These are phyloP conservation scores for Anaspis maculata DNA, from an alignment of 2,888 invertebrate genomes.

Conservation along the genomic window DNA sequence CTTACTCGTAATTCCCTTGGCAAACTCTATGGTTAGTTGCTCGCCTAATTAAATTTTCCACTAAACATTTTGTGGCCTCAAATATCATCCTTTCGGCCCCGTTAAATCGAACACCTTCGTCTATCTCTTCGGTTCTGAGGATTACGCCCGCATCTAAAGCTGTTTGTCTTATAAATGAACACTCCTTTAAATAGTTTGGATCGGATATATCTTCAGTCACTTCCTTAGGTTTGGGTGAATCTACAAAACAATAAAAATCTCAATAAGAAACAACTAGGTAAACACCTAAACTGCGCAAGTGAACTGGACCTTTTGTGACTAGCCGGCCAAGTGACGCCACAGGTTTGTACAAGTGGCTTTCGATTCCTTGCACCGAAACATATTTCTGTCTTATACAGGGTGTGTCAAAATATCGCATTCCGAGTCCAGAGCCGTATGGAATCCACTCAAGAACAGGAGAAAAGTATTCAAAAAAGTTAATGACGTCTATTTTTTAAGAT, in stretches of 20 bases:
- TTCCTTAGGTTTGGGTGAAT: constrained; percentile 6
- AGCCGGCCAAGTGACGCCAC: too few relatives aligned
- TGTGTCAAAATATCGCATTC: too few relatives aligned
- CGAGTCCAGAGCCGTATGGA: too few relatives aligned
- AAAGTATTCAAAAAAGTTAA: too few relatives aligned
- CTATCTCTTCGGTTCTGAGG: constrained; percentile 42
- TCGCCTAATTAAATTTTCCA: constrained; percentile 43
- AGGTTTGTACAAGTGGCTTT: too few relatives aligned
- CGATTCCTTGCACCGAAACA: too few relatives aligned
- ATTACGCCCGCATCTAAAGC: constrained; percentile 42
- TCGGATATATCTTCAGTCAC: constrained; percentile 21
- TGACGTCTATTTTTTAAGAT: too few relatives aligned
- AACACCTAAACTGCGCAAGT: too few relatives aligned
- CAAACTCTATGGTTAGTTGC: constrained; percentile 28
- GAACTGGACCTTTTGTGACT: too few relatives aligned
- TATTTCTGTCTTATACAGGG: too few relatives aligned
- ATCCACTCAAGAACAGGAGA: too few relatives aligned
- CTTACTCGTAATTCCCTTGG: constrained; percentile 15
- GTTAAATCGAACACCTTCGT: constrained; percentile 40
- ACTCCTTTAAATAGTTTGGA: constrained; percentile 28
- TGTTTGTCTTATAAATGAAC: constrained; percentile 41
- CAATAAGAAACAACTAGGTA: too few relatives aligned
- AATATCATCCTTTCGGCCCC: constrained; percentile 45
- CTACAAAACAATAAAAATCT: not conserved
- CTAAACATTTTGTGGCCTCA: constrained; percentile 46